Percentiles rank a stretch among this genome's conserved stretches.
These are phyloP conservation scores for Philereme transversata DNA, from an alignment of 2,888 invertebrate species.

Conservation along the genomic window DNA sequence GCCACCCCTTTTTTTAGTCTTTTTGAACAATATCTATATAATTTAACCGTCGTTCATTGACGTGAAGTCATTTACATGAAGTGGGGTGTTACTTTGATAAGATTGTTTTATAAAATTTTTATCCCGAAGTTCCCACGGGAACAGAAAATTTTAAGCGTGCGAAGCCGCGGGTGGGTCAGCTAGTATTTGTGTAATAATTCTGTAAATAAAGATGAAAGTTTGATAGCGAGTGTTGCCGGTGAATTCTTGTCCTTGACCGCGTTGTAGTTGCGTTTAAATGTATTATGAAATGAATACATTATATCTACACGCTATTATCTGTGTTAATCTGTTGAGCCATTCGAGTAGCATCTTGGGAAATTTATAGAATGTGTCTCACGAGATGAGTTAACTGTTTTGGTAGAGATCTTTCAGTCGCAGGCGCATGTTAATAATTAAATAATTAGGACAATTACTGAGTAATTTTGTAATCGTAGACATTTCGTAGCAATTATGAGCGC, in stretches of 20 bases:
- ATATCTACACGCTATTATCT: constrained; percentile 24
- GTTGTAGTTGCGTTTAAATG: constrained; percentile 16
- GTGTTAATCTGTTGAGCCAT: constrained; percentile 30
- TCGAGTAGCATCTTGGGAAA: constrained; percentile 20
- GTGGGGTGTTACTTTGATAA: no score
- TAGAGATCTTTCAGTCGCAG: neutral
- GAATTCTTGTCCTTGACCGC: constrained; percentile 27
- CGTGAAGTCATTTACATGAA: no score
- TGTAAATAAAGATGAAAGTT: no score
- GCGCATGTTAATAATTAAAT: neutral
- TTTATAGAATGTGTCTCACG: neutral
- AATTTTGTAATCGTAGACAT: constrained; percentile 1
- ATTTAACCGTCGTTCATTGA: no score
- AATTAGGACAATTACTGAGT: neutral
- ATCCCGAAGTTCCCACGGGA: no score
- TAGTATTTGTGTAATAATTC: no score
- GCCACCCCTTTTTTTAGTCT: no score
- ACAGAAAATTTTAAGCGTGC: no score
- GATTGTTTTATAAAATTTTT: no score
- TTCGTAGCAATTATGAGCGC: constrained; percentile 11
- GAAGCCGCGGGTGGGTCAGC: no score
- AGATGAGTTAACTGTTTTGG: neutral
- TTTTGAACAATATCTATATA: no score
- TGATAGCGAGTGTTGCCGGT: neutral
- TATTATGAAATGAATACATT: constrained; percentile 28